These are phyloP conservation scores for Hyposoter dolosus DNA, from an alignment of 2,888 invertebrate genomes.

Conservation along the genomic window DNA sequence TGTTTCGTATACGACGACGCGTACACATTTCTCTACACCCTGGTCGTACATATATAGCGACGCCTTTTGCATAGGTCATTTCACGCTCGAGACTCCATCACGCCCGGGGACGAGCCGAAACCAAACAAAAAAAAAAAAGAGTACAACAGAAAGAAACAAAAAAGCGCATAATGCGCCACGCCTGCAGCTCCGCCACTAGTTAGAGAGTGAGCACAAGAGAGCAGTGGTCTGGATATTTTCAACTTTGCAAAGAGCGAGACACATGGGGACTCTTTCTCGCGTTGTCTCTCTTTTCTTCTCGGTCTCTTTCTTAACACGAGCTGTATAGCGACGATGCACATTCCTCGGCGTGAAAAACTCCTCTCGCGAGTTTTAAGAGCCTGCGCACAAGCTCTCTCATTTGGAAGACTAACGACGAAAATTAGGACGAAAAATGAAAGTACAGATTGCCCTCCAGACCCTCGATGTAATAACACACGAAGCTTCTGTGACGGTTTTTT, in stretches of 20 bases:
- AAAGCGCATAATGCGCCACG: constrained; percentile 50
- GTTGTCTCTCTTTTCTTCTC: neutral
- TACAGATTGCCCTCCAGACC: constrained; percentile 45
- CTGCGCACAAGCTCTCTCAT: constrained; percentile 36
- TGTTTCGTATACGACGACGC: constrained; percentile 9
- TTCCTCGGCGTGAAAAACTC: constrained; percentile 40
- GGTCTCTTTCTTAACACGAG: neutral
- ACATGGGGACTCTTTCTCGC: constrained; percentile 23
- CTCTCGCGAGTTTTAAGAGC: constrained; percentile 21
- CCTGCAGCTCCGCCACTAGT: constrained; percentile 43
- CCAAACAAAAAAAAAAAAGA: constrained; percentile 9
- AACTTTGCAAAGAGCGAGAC: constrained; percentile 62
- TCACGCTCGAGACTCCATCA: constrained; percentile 66
- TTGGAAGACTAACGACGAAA: constrained; percentile 52
- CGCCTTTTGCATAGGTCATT: constrained; percentile 65
- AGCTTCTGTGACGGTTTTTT: neutral
- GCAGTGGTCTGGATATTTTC: constrained; percentile 69
- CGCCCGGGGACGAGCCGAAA: constrained; percentile 30
- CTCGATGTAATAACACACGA: constrained; percentile 20
- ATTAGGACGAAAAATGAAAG: constrained; percentile 56
- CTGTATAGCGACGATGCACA: constrained; percentile 25
- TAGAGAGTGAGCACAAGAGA: constrained; percentile 49
- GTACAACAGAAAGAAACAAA: neutral
- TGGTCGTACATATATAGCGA: neutral
- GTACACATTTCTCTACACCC: constrained; percentile 38